These are phyloP conservation scores for Pogonophryne albipinna DNA, from an alignment of 2,797 vertebrate genomes.

Conservation along the genomic window DNA sequence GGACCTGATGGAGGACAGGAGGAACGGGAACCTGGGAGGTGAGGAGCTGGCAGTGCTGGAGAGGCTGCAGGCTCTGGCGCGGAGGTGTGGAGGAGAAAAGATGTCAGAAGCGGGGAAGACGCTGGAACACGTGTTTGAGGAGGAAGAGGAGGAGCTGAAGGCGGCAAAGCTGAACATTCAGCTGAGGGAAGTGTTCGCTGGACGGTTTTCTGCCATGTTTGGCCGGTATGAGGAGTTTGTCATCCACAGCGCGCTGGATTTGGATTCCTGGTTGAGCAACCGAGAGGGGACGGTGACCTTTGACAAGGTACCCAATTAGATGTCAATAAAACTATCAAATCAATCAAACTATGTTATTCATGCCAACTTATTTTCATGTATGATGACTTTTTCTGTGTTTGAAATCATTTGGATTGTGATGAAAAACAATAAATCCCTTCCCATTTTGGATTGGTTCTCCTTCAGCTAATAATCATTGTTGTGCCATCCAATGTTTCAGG, in stretches of 20 bases:
- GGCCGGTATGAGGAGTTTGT: conserved; percentile 96
- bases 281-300: conserved; percentile 96
- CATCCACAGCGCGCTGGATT: conserved; percentile 92
- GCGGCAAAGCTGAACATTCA: conserved; percentile 93
- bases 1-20: conserved; percentile 93
- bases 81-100: conserved; percentile 80
- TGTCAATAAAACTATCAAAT: neutral
- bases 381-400: neutral
- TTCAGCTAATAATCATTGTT: neutral
- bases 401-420: neutral
- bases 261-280: conserved; percentile 97
- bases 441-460: too few species aligned
- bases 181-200: conserved; percentile 95
- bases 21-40: conserved; percentile 92
- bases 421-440: too few species aligned
- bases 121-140: conserved; percentile 64
- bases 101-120: conserved; percentile 62
- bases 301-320: conserved; percentile 90
- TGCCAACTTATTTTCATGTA: neutral
- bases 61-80: conserved; percentile 92
- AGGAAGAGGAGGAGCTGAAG: conserved; percentile 86
- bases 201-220: conserved; percentile 94
- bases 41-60: conserved; percentile 91
- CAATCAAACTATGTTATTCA: neutral
- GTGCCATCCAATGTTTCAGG: conserved; percentile 79